Evolutionary conservation across 2,888 invertebrate species (phyloP).

Genomic region (Archips xylosteana): DNA sequence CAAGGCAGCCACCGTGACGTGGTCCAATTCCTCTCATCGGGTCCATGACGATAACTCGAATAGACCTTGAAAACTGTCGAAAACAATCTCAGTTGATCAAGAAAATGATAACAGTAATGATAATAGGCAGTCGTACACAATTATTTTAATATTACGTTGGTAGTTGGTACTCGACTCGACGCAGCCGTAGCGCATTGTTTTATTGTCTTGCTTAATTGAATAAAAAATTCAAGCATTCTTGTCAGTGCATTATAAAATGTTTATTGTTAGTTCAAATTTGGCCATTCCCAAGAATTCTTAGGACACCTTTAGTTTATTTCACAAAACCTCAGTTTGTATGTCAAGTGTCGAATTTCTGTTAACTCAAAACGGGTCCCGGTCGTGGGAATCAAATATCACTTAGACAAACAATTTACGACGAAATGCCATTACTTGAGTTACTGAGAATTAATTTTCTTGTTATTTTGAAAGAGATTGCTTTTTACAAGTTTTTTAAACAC

Average conservation of each 20-base stretch:
- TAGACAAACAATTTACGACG: conserved; percentile 18
- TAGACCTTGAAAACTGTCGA: conserved; percentile 26
- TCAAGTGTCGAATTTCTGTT: conserved; percentile 34
- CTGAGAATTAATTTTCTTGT: conserved; percentile 5
- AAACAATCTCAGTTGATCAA: conserved; percentile 32
- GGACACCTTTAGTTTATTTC: neutral
- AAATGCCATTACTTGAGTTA: conserved; percentile 14
- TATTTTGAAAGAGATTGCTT: neutral
- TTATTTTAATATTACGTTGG: conserved; percentile 4
- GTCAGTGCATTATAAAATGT: conserved; percentile 2
- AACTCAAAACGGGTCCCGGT: conserved; percentile 27
- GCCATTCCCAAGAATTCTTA: conserved; percentile 18
- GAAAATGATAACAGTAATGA: conserved; percentile 16
- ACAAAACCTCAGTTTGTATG: conserved; percentile 19
- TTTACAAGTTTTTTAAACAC: neutral
- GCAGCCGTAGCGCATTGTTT: conserved; percentile 10
- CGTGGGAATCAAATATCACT: conserved; percentile 36
- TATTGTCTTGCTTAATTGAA: conserved; percentile 20
- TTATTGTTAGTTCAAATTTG: conserved; percentile 15
- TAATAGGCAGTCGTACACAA: conserved; percentile 5
- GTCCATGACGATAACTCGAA: conserved; percentile 28
- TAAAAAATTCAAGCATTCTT: conserved; percentile 12
- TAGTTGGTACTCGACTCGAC: neutral
- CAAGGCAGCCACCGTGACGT: conserved; percentile 70
- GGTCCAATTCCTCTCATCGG: conserved; percentile 47